Evolutionary conservation across 2,113 vertebrate species (phyloP).

Genomic region (Anarrhichthys ocellatus): DNA sequence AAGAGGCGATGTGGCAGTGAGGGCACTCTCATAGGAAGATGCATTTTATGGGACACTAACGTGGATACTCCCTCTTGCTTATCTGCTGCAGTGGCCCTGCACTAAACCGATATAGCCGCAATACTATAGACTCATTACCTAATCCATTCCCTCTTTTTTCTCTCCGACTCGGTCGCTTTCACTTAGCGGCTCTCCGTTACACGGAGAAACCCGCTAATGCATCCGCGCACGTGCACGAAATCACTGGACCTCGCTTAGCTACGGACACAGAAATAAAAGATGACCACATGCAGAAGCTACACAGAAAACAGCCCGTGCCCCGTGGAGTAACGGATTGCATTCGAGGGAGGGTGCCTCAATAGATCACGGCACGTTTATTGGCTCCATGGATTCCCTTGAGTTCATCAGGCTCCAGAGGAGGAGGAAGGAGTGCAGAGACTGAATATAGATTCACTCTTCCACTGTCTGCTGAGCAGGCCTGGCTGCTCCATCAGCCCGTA

Average conservation of each 20-base stretch:
- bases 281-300: constrained; percentile 18
- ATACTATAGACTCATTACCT: constrained; percentile 40
- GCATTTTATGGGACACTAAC: constrained; percentile 43
- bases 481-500: constrained; percentile 59
- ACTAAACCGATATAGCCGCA: constrained; percentile 46
- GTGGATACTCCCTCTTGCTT: constrained; percentile 29
- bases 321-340: constrained; percentile 53
- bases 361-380: constrained; percentile 73
- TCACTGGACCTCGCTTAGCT: constrained; percentile 14
- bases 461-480: constrained; percentile 65
- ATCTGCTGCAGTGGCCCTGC: constrained; percentile 44
- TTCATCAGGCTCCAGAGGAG: constrained; percentile 70
- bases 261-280: constrained; percentile 22
- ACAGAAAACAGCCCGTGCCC: constrained; percentile 19
- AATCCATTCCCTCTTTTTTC: constrained; percentile 45
- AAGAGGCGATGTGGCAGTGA: constrained; percentile 23
- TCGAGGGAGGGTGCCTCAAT: constrained; percentile 56
- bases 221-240: constrained; percentile 17
- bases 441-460: constrained; percentile 75
- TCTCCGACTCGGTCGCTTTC: constrained; percentile 35
- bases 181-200: constrained; percentile 28
- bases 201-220: constrained; percentile 17
- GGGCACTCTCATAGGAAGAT: constrained; percentile 33
- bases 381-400: constrained; percentile 67
- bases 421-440: constrained; percentile 61